A percentile compares a stretch with the other conserved stretches of the same genome.
These are phyloP conservation scores for Ascidia mentula DNA, from an alignment of 23 tunicate species.

Conservation along the genomic window DNA sequence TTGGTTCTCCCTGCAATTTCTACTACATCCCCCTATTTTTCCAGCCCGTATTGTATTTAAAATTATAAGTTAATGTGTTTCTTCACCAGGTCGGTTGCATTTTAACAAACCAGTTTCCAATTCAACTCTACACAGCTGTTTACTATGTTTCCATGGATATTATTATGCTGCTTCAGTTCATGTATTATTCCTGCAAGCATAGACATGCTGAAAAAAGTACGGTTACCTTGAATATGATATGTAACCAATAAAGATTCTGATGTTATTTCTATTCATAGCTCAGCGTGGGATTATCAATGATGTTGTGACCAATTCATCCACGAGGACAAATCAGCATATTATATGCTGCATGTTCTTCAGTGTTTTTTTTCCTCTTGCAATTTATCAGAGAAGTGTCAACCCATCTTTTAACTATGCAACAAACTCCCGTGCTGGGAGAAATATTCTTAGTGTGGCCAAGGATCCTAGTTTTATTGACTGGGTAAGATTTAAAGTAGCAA, in stretches of 20 bases:
- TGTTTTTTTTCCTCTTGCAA: conserved; percentile 29
- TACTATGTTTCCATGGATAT: conserved; percentile 97
- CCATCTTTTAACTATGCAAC: background rate
- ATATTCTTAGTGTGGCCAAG: conserved; percentile 25
- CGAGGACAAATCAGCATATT: conserved; percentile 14
- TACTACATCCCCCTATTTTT: too few species aligned
- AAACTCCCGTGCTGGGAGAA: conserved; percentile 42
- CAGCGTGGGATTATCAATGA: conserved; percentile 40
- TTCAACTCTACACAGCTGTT: conserved; percentile 88
- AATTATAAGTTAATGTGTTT: too few species aligned
- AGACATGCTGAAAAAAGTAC: conserved; percentile 4
- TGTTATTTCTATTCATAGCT: conserved; percentile 17
- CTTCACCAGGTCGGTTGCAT: conserved; percentile 92
- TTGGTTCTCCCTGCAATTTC: too few species aligned
- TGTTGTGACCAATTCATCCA: conserved; percentile 2
- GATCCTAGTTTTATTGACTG: conserved; percentile 35
- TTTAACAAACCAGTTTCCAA: conserved; percentile 85
- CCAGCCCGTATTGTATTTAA: too few species aligned
- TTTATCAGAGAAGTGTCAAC: background rate
- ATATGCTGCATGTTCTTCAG: conserved; percentile 57
- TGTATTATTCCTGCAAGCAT: conserved; percentile 55
- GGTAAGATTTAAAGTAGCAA: conserved; percentile 19
- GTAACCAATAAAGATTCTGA: background rate
- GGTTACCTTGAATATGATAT: background rate
- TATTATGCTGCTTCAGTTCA: conserved; percentile 64